A percentile compares a stretch with the other conserved stretches of the same genome.
These are phyloP conservation scores for Cecropterus lyciades DNA, from an alignment of 1,140 invertebrate species.

Conservation along the genomic window DNA sequence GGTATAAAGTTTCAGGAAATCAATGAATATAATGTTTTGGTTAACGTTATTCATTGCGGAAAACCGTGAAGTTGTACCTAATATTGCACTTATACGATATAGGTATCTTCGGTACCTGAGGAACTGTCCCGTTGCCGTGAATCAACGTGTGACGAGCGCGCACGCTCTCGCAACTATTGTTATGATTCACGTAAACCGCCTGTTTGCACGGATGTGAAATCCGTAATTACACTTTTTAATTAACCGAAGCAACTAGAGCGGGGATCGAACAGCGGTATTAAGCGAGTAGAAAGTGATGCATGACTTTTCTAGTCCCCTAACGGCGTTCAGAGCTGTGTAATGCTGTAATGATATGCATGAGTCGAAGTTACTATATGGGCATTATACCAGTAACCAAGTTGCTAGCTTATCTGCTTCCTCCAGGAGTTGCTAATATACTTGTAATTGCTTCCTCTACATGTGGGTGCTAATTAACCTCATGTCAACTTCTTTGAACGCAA, in stretches of 20 bases:
- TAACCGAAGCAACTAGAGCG: constrained; percentile 79
- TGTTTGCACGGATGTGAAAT: constrained; percentile 82
- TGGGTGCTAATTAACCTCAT: no score
- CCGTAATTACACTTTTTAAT: constrained; percentile 83
- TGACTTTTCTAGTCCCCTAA: constrained; percentile 52
- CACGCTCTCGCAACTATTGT: constrained; percentile 53
- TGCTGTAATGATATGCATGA: constrained; percentile 25
- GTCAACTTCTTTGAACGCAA: no score
- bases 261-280: constrained; percentile 61
- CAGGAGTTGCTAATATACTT: no score
- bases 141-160: constrained; percentile 64
- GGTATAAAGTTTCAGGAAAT: background rate
- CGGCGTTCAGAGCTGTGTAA: constrained; percentile 36
- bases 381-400: constrained; percentile 2
- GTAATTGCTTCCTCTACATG: no score
- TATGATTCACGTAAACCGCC: constrained; percentile 76
- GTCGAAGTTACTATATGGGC: constrained; percentile 2
- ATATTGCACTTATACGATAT: constrained; percentile 38
- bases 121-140: constrained; percentile 51
- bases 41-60: constrained; percentile 57
- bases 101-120: constrained; percentile 35
- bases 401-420: background rate
- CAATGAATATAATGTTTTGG: constrained; percentile 16
- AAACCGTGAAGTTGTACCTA: constrained; percentile 56
- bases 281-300: constrained; percentile 77